Percentiles rank a stretch among this genome's conserved stretches.
These are phyloP conservation scores for Heterotis niloticus DNA, from an alignment of 2,113 vertebrate genomes.

Conservation along the genomic window DNA sequence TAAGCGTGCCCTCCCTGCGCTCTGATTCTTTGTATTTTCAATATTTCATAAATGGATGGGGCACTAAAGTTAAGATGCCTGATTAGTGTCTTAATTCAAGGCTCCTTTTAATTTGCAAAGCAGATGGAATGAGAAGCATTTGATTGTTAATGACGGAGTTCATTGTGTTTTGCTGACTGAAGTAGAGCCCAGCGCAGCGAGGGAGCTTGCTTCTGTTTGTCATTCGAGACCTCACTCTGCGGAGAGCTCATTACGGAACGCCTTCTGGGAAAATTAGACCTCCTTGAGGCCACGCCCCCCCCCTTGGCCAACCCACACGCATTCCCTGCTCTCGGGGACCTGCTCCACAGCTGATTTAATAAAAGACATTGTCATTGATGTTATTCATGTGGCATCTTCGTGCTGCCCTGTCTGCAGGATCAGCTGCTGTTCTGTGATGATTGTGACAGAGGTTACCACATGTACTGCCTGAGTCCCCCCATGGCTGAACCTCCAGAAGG, in stretches of 20 bases:
- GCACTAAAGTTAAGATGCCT: too few species aligned
- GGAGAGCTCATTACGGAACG: background rate
- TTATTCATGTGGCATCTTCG: background rate
- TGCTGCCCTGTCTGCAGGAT: constrained; percentile 63
- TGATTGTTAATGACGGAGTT: background rate
- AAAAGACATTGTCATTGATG: background rate
- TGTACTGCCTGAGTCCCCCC: constrained; percentile 92
- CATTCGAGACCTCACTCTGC: background rate
- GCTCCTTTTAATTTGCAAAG: background rate
- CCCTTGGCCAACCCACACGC: background rate
- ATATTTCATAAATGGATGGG: too few species aligned
- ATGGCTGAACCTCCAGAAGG: constrained; percentile 92
- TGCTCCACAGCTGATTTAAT: background rate
- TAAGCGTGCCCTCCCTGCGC: too few species aligned
- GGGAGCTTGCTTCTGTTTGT: background rate
- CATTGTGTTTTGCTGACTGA: background rate
- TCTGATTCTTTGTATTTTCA: too few species aligned
- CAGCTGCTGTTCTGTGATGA: constrained; percentile 90
- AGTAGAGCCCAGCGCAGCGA: background rate
- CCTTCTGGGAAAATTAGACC: background rate
- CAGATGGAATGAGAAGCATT: background rate
- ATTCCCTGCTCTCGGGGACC: background rate
- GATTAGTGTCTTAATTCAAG: background rate
- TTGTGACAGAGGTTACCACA: constrained; percentile 89
- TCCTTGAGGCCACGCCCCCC: background rate